Conservation (phyloP, 2,113 vertebrate species). For the Amphiprion ocellaris region DNA sequence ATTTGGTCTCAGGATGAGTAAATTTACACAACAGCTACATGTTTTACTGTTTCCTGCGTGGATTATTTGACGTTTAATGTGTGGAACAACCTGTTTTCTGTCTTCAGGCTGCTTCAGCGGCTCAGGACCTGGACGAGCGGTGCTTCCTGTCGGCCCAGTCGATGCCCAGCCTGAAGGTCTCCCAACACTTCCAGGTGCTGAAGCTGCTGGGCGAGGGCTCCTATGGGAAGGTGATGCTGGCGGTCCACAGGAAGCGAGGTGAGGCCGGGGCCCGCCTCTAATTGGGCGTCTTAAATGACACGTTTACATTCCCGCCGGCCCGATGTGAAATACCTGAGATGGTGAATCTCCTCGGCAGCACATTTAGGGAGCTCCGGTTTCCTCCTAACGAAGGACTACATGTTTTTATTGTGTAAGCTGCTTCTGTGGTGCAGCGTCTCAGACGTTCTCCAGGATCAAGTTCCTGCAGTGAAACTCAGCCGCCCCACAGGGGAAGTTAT, state of each 20-base stretch:
- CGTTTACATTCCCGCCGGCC: not conserved
- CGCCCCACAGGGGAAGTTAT: slow-evolving; percentile 60
- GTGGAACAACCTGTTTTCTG: too few relatives aligned
- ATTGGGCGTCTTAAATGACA: slow-evolving; percentile 6
- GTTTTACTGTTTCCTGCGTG: too few relatives aligned
- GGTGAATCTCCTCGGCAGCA: not conserved
- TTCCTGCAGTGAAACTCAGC: slow-evolving; percentile 61
- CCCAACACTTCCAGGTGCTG: slow-evolving; percentile 87
- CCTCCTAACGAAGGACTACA: slow-evolving; percentile 10
- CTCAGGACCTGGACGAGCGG: slow-evolving; percentile 86
- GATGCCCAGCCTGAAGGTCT: slow-evolving; percentile 83
- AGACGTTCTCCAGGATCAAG: slow-evolving; percentile 56
- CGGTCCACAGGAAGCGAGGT: slow-evolving; percentile 89
- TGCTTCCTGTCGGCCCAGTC: slow-evolving; percentile 86
- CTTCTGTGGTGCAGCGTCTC: not conserved
- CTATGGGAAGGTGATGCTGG: slow-evolving; percentile 91
- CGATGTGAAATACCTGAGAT: slow-evolving; percentile 10
- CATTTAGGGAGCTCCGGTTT: slow-evolving; percentile 45
- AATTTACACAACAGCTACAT: too few relatives aligned
- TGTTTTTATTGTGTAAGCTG: not conserved
- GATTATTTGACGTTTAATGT: too few relatives aligned
- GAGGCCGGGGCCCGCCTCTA: slow-evolving; percentile 10
- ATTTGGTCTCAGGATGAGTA: too few relatives aligned
- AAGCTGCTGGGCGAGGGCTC: slow-evolving; percentile 91
- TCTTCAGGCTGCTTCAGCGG: slow-evolving; percentile 67